Evolutionary conservation across 2,113 vertebrate genomes (phyloP).

Genomic region (Pangasianodon gigas): DNA sequence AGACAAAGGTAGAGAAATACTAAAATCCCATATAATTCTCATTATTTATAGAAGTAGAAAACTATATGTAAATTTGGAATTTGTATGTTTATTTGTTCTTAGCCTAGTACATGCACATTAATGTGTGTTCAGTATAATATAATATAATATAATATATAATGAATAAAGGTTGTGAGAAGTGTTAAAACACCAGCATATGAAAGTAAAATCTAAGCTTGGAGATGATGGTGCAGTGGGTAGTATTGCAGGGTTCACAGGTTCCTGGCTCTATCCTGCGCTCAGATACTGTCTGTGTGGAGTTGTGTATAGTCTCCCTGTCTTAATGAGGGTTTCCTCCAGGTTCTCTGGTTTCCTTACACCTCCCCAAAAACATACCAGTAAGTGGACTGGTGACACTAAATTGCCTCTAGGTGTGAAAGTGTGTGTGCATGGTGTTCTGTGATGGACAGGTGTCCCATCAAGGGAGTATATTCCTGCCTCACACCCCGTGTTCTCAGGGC

Average conservation of each 20-base stretch:
- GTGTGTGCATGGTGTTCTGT: neutral
- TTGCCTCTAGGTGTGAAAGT: neutral
- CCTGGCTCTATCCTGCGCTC: no score
- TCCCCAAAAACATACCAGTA: no score
- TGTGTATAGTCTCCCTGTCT: neutral
- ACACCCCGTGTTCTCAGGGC: neutral
- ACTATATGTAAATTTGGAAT: neutral
- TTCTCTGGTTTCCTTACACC: no score
- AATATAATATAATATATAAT: no score
- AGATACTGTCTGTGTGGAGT: neutral
- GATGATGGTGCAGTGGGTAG: neutral
- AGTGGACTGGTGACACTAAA: neutral
- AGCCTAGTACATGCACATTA: neutral
- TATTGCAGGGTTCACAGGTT: no score
- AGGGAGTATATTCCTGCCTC: no score
- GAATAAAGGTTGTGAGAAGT: no score
- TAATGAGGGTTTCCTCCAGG: no score
- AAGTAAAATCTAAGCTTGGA: no score
- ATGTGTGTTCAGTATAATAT: no score
- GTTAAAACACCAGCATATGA: no score
- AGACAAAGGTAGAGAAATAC: neutral
- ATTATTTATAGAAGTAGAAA: neutral
- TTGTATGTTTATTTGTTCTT: neutral
- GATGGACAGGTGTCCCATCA: neutral
- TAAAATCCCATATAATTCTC: neutral